Conservation (phyloP, 2,888 invertebrate genomes). For the Melinaea marsaeus region DNA sequence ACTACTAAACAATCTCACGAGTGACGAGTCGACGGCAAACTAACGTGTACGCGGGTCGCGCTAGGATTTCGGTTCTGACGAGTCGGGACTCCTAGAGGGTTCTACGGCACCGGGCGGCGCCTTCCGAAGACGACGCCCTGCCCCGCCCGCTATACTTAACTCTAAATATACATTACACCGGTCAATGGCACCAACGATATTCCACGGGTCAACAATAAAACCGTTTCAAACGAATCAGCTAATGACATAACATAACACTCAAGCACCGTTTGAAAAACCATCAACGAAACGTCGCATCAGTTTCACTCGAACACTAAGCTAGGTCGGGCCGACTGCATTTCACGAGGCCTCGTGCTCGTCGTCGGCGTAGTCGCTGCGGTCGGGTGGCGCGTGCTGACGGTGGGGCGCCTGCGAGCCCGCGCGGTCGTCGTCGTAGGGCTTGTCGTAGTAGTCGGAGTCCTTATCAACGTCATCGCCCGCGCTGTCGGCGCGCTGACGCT, state of each 20-base stretch:
- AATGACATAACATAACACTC: constrained; percentile 72
- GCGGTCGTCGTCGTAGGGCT: constrained; percentile 54
- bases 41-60: constrained; percentile 47
- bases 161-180: constrained; percentile 64
- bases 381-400: constrained; percentile 52
- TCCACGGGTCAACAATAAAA: constrained; percentile 75
- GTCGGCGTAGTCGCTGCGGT: constrained; percentile 59
- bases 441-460: constrained; percentile 54
- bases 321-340: constrained; percentile 46
- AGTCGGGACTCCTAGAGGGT: constrained; percentile 14
- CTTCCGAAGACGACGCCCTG: constrained; percentile 5
- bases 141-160: constrained; percentile 32
- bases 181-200: constrained; percentile 75
- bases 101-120: constrained; percentile 6
- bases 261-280: constrained; percentile 70
- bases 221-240: constrained; percentile 62
- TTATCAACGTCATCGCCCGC: constrained; percentile 72
- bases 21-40: constrained; percentile 50
- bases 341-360: constrained; percentile 69
- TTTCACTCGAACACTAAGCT: constrained; percentile 45
- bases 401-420: constrained; percentile 53
- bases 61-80: constrained; percentile 12
- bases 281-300: constrained; percentile 62
- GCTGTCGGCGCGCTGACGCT: constrained; percentile 62
- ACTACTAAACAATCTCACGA: constrained; percentile 60